phyloP scores from a whole-genome alignment of 2,113 vertebrate genomes.

The Hylia prasina region DNA sequence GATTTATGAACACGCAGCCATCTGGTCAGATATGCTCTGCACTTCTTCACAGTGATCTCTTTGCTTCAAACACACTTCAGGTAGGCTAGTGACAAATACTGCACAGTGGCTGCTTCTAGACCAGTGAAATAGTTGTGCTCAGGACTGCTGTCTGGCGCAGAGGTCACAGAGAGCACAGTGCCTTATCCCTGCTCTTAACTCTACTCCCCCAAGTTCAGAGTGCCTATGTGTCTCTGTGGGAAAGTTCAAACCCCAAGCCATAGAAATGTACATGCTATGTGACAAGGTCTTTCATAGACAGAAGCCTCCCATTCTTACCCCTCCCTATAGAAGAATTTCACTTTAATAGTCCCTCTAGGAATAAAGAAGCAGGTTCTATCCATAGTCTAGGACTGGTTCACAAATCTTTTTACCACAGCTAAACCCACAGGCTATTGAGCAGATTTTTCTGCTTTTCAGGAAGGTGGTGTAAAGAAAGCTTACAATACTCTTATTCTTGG shows the following conservation, averaged over 20 bases:
- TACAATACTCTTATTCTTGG: neutral
- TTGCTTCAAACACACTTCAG: neutral
- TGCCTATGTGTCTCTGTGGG: neutral
- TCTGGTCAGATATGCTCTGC: neutral
- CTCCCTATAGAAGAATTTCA: no score
- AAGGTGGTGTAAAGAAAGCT: neutral
- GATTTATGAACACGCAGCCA: neutral
- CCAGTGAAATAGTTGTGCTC: neutral
- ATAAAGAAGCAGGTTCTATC: neutral
- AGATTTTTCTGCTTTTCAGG: neutral
- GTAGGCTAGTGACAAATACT: neutral
- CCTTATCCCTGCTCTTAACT: neutral
- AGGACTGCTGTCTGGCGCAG: neutral
- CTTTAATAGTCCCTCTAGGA: neutral
- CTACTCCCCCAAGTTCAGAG: neutral
- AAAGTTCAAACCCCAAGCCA: neutral
- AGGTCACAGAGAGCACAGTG: rapidly evolving
- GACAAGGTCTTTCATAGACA: neutral
- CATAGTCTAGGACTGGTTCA: neutral
- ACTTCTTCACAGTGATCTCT: neutral
- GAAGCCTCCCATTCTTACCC: neutral
- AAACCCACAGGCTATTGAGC: neutral
- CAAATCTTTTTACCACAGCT: neutral
- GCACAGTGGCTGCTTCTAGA: neutral
- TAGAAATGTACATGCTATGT: neutral